Evolutionary conservation across 2,797 vertebrate genomes (phyloP).

Genomic region (Lagorchestes hirsutus): DNA sequence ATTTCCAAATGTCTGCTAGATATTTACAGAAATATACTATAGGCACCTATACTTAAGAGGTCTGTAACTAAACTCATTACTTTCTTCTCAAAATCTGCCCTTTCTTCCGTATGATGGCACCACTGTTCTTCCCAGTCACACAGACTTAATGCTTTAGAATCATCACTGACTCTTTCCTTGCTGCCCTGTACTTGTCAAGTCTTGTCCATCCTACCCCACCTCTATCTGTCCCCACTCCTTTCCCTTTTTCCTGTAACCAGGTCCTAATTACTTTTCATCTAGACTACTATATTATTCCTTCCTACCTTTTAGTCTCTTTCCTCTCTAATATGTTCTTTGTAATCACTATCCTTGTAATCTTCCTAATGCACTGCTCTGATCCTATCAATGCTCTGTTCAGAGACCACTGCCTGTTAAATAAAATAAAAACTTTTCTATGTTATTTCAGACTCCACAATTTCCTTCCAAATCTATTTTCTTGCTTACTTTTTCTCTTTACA

Average conservation of each 20-base stretch:
- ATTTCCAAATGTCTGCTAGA: background rate
- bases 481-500: background rate
- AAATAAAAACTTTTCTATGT: background rate
- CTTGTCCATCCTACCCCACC: background rate
- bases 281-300: background rate
- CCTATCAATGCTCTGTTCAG: background rate
- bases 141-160: background rate
- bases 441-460: background rate
- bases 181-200: background rate
- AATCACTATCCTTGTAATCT: background rate
- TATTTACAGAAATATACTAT: background rate
- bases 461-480: background rate
- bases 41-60: background rate
- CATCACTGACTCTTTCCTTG: background rate
- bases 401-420: background rate
- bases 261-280: background rate
- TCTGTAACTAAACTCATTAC: background rate
- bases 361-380: background rate
- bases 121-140: background rate
- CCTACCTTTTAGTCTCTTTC: background rate
- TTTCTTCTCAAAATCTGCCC: background rate
- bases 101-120: background rate
- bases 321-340: background rate
- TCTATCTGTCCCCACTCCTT: background rate
- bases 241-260: background rate